Percentiles rank a stretch among this genome's conserved stretches.
These are phyloP conservation scores for Apamea monoglypha DNA, from an alignment of 2,888 invertebrate genomes.

Conservation along the genomic window DNA sequence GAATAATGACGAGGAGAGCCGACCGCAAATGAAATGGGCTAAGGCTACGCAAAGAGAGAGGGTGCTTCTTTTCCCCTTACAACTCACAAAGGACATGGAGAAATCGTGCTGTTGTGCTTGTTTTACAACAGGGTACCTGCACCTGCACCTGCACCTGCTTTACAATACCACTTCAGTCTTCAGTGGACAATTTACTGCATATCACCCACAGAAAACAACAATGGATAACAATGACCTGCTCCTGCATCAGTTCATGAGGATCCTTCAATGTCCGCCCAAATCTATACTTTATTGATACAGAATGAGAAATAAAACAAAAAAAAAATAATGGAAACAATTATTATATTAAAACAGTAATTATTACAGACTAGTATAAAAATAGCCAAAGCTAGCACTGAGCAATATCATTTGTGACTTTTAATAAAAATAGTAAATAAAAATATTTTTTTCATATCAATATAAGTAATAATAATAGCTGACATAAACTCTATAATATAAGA, in stretches of 20 bases:
- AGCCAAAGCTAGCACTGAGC: slow-evolving; percentile 88
- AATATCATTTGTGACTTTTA: slow-evolving; percentile 84
- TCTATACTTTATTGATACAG: not conserved
- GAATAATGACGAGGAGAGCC: no score
- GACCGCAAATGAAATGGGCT: no score
- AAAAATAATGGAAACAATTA: slow-evolving; percentile 79
- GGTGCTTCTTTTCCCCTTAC: no score
- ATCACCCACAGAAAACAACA: not conserved
- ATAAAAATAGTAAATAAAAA: slow-evolving; percentile 70
- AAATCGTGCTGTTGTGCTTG: no score
- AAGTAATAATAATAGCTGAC: slow-evolving; percentile 48
- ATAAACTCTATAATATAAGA: slow-evolving; percentile 57
- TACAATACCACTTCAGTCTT: not conserved
- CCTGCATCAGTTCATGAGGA: not conserved
- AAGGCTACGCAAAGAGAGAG: no score
- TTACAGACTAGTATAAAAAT: slow-evolving; percentile 89
- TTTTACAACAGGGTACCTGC: not conserved
- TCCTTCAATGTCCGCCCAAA: not conserved
- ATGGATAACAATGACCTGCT: not conserved
- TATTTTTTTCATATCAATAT: slow-evolving; percentile 63
- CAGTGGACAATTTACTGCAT: not conserved
- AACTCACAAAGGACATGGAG: not conserved
- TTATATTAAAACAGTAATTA: slow-evolving; percentile 84
- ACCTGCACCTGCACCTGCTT: no score
- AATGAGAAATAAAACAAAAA: slow-evolving; percentile 63